Conservation (phyloP, 2,113 vertebrate species). For the Paracanthobrama guichenoti region DNA sequence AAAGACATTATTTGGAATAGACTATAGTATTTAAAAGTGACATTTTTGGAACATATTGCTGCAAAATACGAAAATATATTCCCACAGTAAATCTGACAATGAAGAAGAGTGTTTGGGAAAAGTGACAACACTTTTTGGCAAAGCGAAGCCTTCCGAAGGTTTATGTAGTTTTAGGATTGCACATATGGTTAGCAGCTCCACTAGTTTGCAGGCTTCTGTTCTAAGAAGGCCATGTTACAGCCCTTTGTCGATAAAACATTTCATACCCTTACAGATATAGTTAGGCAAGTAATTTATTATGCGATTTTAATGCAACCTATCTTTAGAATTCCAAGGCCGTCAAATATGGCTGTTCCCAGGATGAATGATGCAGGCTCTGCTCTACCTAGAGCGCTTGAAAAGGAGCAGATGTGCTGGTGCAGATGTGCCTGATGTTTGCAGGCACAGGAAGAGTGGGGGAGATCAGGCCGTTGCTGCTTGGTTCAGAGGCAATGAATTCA, state of each 20-base stretch:
- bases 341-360: constrained; percentile 43
- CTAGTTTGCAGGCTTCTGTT: constrained; percentile 55
- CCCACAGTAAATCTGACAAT: background rate
- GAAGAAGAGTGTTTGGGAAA: constrained; percentile 14
- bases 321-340: constrained; percentile 48
- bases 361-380: constrained; percentile 67
- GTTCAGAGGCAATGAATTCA: constrained; percentile 65
- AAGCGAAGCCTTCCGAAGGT: background rate
- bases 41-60: background rate
- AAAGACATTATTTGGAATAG: background rate
- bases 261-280: constrained; percentile 62
- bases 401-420: constrained; percentile 73
- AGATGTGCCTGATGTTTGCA: constrained; percentile 68
- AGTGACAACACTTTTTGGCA: constrained; percentile 5
- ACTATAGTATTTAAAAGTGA: background rate
- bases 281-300: constrained; percentile 68
- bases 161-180: constrained; percentile 26
- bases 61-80: background rate
- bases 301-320: constrained; percentile 64
- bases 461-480: constrained; percentile 58
- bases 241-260: constrained; percentile 66
- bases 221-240: constrained; percentile 46
- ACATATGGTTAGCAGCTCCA: constrained; percentile 65
- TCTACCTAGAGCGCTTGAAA: constrained; percentile 66
- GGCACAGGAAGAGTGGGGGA: constrained; percentile 51